phyloP scores from a whole-genome alignment of 1,140 invertebrate genomes.

The Tetramorium simillimum region DNA sequence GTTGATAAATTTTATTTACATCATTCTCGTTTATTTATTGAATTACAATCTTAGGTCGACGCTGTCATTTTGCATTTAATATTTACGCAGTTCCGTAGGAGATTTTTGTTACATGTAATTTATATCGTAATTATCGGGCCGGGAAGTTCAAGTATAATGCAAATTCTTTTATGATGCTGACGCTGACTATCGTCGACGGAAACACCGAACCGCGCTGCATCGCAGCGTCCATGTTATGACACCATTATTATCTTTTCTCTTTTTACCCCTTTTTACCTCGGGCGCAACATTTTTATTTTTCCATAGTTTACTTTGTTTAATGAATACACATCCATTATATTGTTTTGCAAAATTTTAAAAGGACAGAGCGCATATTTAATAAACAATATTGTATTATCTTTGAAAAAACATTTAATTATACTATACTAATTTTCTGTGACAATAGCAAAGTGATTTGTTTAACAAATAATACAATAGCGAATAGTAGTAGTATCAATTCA shows the following conservation, averaged over 20 bases:
- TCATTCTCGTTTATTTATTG: background rate
- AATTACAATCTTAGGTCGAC: background rate
- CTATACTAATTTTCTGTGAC: background rate
- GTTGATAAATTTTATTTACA: background rate
- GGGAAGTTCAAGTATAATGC: constrained; percentile 34
- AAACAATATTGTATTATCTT: background rate
- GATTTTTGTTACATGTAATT: constrained; percentile 31
- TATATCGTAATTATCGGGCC: constrained; percentile 28
- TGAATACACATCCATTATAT: constrained; percentile 8
- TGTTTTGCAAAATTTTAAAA: background rate
- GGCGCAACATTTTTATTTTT: background rate
- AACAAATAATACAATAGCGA: background rate
- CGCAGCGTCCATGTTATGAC: constrained; percentile 2
- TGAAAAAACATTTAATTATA: background rate
- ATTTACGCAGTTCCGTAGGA: background rate
- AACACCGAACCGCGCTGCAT: background rate
- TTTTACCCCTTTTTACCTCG: background rate
- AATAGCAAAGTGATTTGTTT: background rate
- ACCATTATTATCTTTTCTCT: constrained; percentile 20
- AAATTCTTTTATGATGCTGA: constrained; percentile 47
- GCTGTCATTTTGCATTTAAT: background rate
- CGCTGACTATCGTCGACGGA: constrained; percentile 11
- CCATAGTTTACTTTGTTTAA: background rate
- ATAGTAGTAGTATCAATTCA: background rate
- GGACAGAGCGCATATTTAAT: background rate